Evolutionary conservation across 2,113 vertebrate genomes (phyloP).

Genomic region (Urocynchramus pylzowi): DNA sequence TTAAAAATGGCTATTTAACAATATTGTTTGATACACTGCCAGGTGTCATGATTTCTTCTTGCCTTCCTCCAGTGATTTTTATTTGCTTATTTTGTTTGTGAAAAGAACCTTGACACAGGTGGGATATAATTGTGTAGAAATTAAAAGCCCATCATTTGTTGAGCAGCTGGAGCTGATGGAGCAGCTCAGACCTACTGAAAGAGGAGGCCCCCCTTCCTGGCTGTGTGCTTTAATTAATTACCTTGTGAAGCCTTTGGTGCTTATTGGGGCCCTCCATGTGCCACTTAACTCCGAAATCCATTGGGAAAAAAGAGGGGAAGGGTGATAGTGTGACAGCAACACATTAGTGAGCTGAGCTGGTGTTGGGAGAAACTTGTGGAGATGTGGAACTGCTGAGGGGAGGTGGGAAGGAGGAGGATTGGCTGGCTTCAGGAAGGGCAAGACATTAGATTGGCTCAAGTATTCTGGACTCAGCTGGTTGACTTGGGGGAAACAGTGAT

Average conservation of each 20-base stretch:
- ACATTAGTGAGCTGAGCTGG: neutral
- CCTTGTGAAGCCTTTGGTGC: neutral
- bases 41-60: neutral
- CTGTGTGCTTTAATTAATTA: neutral
- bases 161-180: neutral
- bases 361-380: neutral
- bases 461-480: neutral
- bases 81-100: neutral
- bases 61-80: neutral
- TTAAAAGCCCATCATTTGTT: neutral
- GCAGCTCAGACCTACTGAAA: neutral
- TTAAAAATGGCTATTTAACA: neutral
- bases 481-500: neutral
- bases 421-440: neutral
- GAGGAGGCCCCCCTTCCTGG: neutral
- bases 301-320: neutral
- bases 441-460: neutral
- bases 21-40: neutral
- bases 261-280: neutral
- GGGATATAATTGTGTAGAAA: neutral
- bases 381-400: neutral
- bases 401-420: neutral
- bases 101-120: neutral
- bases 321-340: neutral
- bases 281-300: neutral